Evolutionary conservation across 2,113 vertebrate species (phyloP), one percentile per base, ranked within the genome.

Genomic region (Chiloscyllium plagiosum): DNA sequence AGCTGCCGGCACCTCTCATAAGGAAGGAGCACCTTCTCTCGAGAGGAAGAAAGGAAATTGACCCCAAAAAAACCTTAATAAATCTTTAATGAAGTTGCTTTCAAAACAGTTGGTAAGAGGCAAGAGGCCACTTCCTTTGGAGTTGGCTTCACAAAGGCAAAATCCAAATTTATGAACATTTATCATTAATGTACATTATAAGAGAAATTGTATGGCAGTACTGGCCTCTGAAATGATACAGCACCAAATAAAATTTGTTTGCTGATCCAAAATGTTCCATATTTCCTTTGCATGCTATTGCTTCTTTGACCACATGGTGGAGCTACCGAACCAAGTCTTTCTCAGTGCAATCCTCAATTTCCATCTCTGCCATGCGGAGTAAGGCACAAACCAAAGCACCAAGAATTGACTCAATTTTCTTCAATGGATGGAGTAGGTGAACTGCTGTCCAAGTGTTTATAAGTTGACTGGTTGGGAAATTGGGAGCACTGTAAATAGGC

Each of bases 141-240:
- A 66, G 89, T n/a, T 22, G 17, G n/a, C 37, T 68, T 93, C 56
- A 37, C 61, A 68, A 92, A 65, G 56, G 56, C 61, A 93, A 93
- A 93, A 66, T 66, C 61, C 89, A 68, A 66, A 93, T 93, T 37
- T 93, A 93, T 66, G 61, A 65, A 93, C 61, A 93, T 93, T 93
- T 83, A 42, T 42, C 80, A 83, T 42, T 37, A 83, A 42, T 83
- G 17, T 33, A 65, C 22, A 65, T 7, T 66, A 61, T n/a, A 37
- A 93, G 33, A 93, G 61, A 93, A 93, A 68, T 68, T 93, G 89
- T 93, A 17, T 61, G n/a, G 89, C 89, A 93, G 89, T 66, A 37
- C 33, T 37, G 89, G 19, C 89, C 61, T 66, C 37, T 33, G 89
- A 93, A 61, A 93, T 61, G 68, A 61, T n/a, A 37, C 56, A 68